phyloP scores from a whole-genome alignment of 2,888 invertebrate species.

The Pollenia griseotomentosa region DNA sequence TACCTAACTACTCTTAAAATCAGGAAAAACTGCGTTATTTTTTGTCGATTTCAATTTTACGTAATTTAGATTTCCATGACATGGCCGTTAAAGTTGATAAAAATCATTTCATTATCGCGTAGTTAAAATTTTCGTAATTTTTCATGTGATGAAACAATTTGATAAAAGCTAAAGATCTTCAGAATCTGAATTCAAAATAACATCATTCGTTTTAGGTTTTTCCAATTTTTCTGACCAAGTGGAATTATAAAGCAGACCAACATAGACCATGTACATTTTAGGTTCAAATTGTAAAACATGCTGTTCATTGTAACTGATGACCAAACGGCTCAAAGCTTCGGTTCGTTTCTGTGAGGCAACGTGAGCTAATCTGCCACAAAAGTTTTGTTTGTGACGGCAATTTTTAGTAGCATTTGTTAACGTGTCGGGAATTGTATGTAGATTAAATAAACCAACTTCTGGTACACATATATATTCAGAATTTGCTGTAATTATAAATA shows the following conservation, averaged over 20 bases:
- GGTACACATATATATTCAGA: constrained; percentile 88
- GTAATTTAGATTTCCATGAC: too few species aligned
- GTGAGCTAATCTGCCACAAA: constrained; percentile 86
- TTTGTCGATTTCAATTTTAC: too few species aligned
- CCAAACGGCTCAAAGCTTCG: constrained; percentile 86
- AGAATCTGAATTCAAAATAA: too few species aligned
- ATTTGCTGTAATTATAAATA: constrained; percentile 80
- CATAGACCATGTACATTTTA: constrained; percentile 85
- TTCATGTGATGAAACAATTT: too few species aligned
- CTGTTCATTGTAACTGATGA: constrained; percentile 72
- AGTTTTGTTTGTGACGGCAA: constrained; percentile 83
- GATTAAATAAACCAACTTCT: constrained; percentile 88
- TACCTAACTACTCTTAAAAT: too few species aligned
- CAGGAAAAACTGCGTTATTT: too few species aligned
- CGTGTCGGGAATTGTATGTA: constrained; percentile 85
- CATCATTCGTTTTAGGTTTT: too few species aligned
- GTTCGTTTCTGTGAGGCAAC: constrained; percentile 86
- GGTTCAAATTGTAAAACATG: background rate
- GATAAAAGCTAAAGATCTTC: too few species aligned
- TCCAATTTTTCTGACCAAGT: constrained; percentile 48
- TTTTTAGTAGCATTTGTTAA: constrained; percentile 86
- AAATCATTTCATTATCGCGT: too few species aligned
- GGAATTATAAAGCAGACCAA: constrained; percentile 86
- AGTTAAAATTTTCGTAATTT: too few species aligned
- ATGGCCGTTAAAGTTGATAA: too few species aligned